Percentiles rank a stretch among this genome's conserved stretches.
phyloP scores from a whole-genome alignment of 2,888 invertebrate genomes.

The Thymelicus acteon region DNA sequence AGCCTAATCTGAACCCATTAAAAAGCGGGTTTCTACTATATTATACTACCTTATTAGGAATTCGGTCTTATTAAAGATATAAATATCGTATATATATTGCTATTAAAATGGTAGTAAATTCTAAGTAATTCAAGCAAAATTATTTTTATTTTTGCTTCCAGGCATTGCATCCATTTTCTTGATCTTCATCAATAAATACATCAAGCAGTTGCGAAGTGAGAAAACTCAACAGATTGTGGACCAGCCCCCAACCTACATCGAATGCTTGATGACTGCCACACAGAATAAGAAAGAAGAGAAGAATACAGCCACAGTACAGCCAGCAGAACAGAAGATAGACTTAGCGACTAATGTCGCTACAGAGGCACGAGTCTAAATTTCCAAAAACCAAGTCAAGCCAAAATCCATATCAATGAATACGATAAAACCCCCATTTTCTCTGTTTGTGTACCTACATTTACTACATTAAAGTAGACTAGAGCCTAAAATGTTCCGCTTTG shows the following conservation, averaged over 20 bases:
- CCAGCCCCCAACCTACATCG: slow-evolving; percentile 67
- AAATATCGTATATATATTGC: no score
- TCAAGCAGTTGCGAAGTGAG: slow-evolving; percentile 52
- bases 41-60: no score
- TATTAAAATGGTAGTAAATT: no score
- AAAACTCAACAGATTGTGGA: slow-evolving; percentile 50
- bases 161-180: slow-evolving; percentile 57
- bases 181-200: slow-evolving; percentile 58
- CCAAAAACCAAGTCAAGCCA: not conserved
- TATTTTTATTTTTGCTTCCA: slow-evolving; percentile 47
- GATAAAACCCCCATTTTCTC: no score
- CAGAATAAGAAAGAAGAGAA: slow-evolving; percentile 30
- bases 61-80: no score
- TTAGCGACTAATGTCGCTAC: slow-evolving; percentile 9
- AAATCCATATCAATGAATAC: not conserved
- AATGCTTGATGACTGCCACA: slow-evolving; percentile 57
- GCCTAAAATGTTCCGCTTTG: no score
- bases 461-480: no score
- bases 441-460: no score
- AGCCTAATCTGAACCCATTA: no score
- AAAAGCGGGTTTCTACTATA: no score
- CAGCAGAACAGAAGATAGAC: slow-evolving; percentile 44
- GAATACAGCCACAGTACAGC: slow-evolving; percentile 7
- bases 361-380: slow-evolving; percentile 1
- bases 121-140: no score